Evolutionary conservation across 2,113 vertebrate species (phyloP).

Genomic region (Albula glossodonta): DNA sequence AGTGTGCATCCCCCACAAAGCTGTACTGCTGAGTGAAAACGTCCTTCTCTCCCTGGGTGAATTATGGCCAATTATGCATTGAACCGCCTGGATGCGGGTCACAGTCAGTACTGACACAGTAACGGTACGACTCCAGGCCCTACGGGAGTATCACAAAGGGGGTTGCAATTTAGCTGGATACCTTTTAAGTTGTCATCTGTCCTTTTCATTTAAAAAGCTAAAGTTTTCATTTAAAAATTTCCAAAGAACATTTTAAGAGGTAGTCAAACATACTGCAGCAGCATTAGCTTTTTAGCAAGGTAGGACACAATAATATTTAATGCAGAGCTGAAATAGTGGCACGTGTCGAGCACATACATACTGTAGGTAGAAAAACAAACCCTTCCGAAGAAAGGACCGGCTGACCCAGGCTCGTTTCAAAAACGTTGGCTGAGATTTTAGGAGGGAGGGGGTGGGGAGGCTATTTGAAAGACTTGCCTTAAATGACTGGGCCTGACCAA

Average conservation of each 20-base stretch:
- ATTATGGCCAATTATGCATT: too few relatives aligned
- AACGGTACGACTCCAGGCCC: background rate
- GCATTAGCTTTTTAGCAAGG: background rate
- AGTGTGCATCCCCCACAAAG: too few relatives aligned
- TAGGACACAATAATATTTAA: background rate
- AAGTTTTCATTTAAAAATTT: background rate
- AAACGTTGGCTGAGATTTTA: background rate
- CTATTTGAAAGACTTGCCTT: slow-evolving; percentile 15
- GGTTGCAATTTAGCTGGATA: background rate
- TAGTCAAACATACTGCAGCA: background rate
- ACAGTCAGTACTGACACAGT: background rate
- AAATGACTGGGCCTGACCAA: background rate
- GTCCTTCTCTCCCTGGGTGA: too few relatives aligned
- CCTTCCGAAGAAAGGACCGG: background rate
- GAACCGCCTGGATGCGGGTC: background rate
- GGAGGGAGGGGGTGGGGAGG: background rate
- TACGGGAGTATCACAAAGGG: background rate
- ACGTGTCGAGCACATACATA: background rate
- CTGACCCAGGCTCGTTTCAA: background rate
- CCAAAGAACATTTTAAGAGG: background rate
- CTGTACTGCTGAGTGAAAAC: too few relatives aligned
- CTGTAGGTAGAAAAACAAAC: background rate
- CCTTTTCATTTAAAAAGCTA: too few relatives aligned
- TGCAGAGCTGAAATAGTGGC: background rate
- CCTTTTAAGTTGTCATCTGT: too few relatives aligned